Evolutionary conservation across 2,113 vertebrate genomes (phyloP).

Genomic region (Notarius lentiginosus): DNA sequence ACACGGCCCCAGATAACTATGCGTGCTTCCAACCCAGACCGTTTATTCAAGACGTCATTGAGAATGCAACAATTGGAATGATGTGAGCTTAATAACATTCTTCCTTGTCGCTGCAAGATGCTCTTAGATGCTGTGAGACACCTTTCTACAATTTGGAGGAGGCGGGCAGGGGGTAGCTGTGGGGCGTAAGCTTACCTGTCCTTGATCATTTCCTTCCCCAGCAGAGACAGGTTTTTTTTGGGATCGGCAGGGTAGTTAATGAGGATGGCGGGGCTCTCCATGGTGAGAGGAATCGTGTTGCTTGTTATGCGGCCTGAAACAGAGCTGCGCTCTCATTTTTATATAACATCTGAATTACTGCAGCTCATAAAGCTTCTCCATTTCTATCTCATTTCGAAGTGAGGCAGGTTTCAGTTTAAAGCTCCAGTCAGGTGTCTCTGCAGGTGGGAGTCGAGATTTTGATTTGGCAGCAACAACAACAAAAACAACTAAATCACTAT

Average conservation of each 20-base stretch:
- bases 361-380: slow-evolving; percentile 18
- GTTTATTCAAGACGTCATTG: slow-evolving; percentile 8
- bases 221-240: slow-evolving; percentile 17
- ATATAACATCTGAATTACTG: slow-evolving; percentile 27
- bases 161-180: slow-evolving; percentile 18
- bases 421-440: neutral
- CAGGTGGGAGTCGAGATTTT: neutral
- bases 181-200: slow-evolving; percentile 24
- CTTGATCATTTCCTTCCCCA: slow-evolving; percentile 43
- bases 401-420: neutral
- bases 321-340: neutral
- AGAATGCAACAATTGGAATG: slow-evolving; percentile 5
- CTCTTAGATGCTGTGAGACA: neutral
- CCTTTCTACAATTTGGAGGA: slow-evolving; percentile 17
- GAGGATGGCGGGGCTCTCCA: slow-evolving; percentile 43
- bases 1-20: slow-evolving; percentile 4
- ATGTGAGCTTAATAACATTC: slow-evolving; percentile 32
- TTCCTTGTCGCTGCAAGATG: neutral
- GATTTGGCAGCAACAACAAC: neutral
- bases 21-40: neutral
- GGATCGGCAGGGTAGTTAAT: slow-evolving; percentile 48
- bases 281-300: slow-evolving; percentile 38
- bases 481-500: slow-evolving; percentile 5
- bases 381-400: slow-evolving; percentile 6
- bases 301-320: slow-evolving; percentile 16